phyloP scores from a whole-genome alignment of 2,888 invertebrate species.

The Acholoe squamosa region DNA sequence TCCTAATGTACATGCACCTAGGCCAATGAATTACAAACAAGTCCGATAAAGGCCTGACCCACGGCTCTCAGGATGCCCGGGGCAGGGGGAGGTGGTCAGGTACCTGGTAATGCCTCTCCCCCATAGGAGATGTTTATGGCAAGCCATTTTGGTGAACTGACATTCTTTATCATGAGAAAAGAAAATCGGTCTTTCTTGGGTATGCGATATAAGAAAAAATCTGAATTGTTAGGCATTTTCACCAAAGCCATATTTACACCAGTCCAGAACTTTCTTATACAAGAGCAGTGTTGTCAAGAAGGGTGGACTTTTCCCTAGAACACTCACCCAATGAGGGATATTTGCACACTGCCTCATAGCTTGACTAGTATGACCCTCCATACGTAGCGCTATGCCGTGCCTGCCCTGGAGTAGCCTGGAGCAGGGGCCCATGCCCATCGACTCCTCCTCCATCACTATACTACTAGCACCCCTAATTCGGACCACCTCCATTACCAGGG shows the following conservation, averaged over 20 bases:
- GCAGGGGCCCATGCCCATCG: background rate
- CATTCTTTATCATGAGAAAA: no score
- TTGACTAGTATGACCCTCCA: no score
- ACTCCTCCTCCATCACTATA: background rate
- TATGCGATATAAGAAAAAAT: no score
- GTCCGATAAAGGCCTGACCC: slow-evolving; percentile 3
- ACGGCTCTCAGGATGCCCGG: background rate
- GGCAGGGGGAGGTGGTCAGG: background rate
- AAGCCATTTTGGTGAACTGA: no score
- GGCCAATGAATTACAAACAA: slow-evolving; percentile 50
- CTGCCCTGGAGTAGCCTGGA: slow-evolving; percentile 13
- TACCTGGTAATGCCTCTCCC: background rate
- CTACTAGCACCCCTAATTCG: background rate
- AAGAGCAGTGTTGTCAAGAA: no score
- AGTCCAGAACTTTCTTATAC: no score
- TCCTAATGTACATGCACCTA: background rate
- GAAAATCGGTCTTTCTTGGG: no score
- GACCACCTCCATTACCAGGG: background rate
- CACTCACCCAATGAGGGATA: no score
- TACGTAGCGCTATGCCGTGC: background rate
- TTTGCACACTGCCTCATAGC: no score
- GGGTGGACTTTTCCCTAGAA: no score
- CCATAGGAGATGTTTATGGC: background rate
- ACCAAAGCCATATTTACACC: no score
- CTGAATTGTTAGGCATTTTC: no score